Percentiles rank a stretch among this genome's conserved stretches.
phyloP scores from a whole-genome alignment of 2,113 vertebrate species.

The Callaeas wilsoni region DNA sequence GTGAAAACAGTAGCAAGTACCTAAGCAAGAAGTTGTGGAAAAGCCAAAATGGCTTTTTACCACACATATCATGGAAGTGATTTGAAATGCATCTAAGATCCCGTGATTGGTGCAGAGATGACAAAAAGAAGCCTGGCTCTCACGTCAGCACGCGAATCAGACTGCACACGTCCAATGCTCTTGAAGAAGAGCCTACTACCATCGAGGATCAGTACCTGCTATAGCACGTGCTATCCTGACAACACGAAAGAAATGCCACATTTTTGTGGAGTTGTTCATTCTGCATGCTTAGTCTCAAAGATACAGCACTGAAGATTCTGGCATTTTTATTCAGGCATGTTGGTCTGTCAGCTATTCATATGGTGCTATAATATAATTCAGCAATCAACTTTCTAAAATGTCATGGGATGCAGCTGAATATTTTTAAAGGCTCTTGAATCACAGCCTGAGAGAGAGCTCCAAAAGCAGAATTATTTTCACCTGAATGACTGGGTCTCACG shows the following conservation, averaged over 20 bases:
- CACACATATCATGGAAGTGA: background rate
- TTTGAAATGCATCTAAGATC: background rate
- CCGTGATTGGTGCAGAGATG: background rate
- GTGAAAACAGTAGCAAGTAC: background rate
- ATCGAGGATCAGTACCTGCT: background rate
- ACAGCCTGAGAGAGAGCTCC: background rate
- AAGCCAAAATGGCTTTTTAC: background rate
- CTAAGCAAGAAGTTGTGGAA: background rate
- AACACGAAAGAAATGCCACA: background rate
- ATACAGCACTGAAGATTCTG: background rate
- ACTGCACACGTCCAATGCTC: background rate
- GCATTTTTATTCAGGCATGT: background rate
- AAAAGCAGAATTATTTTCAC: background rate
- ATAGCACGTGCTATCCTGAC: background rate
- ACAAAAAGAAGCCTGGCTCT: background rate
- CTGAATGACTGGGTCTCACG: background rate
- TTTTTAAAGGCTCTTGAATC: background rate
- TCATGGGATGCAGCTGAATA: background rate
- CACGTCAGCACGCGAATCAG: rapidly evolving
- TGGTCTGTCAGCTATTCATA: background rate
- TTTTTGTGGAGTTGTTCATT: background rate
- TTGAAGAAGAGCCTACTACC: background rate
- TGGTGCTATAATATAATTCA: background rate
- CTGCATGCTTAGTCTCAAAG: background rate
- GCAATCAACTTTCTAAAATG: background rate